A percentile compares a stretch with the other conserved stretches of the same genome.
Evolutionary conservation across 92 coral and sea anemone genomes (phyloP).

Genomic region (Hydrozoanthus gracilis): DNA sequence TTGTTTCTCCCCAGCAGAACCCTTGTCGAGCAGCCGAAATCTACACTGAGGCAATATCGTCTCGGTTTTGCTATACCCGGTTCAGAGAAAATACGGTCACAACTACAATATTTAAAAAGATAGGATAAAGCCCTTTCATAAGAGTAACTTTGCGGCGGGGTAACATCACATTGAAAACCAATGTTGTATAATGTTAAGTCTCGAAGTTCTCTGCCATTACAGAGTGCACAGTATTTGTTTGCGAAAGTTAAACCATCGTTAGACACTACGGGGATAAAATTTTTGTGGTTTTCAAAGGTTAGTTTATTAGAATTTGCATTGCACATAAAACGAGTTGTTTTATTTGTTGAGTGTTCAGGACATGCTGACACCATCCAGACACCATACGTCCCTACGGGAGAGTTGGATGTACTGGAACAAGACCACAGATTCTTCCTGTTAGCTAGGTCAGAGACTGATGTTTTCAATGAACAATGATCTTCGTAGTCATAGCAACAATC

Average conservation of each 20-base stretch:
- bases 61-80: neutral
- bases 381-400: neutral
- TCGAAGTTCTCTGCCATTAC: neutral
- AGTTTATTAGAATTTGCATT: slow-evolving; percentile 7
- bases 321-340: neutral
- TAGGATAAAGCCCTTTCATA: neutral
- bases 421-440: neutral
- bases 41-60: neutral
- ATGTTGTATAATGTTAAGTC: slow-evolving; percentile 14
- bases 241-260: slow-evolving; percentile 7
- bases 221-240: slow-evolving; percentile 16
- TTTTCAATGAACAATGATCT: neutral
- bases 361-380: slow-evolving; percentile 20
- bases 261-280: slow-evolving; percentile 4
- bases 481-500: neutral
- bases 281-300: neutral
- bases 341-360: neutral
- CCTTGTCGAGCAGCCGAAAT: neutral
- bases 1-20: neutral
- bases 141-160: neutral
- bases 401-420: neutral
- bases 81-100: neutral
- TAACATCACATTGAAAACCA: slow-evolving; percentile 17
- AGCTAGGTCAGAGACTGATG: too few relatives aligned
- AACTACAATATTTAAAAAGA: slow-evolving; percentile 2